phyloP scores from a whole-genome alignment of 2,888 invertebrate species.

The Incurvaria masculella region DNA sequence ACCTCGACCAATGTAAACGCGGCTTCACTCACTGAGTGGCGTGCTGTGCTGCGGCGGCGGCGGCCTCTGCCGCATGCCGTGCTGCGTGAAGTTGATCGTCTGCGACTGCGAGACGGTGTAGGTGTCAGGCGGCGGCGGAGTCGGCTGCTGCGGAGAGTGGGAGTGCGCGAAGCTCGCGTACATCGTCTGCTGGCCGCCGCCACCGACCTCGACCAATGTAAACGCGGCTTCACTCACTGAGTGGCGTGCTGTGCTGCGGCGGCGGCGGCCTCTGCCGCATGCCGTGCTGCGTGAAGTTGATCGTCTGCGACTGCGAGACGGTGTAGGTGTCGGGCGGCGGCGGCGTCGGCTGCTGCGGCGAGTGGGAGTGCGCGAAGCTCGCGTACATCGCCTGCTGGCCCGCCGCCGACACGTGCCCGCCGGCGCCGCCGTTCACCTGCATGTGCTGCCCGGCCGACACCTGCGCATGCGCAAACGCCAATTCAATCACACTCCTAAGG shows the following conservation, averaged over 20 bases:
- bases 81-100: slow-evolving; percentile 82
- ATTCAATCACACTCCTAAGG: too few relatives aligned
- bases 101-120: slow-evolving; percentile 82
- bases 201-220: too few relatives aligned
- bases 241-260: slow-evolving; percentile 18
- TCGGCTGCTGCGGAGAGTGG: too few relatives aligned
- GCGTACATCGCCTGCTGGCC: slow-evolving; percentile 81
- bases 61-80: slow-evolving; percentile 56
- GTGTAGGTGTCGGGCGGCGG: slow-evolving; percentile 58
- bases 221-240: slow-evolving; percentile 8
- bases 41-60: slow-evolving; percentile 20
- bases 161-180: slow-evolving; percentile 58
- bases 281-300: slow-evolving; percentile 81
- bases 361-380: slow-evolving; percentile 41
- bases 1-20: too few relatives aligned
- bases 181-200: slow-evolving; percentile 85
- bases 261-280: slow-evolving; percentile 53
- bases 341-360: slow-evolving; percentile 24
- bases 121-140: slow-evolving; percentile 51
- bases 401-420: slow-evolving; percentile 73
- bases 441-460: slow-evolving; percentile 86
- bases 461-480: slow-evolving; percentile 40
- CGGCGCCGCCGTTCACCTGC: slow-evolving; percentile 69
- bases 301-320: slow-evolving; percentile 80
- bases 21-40: slow-evolving; percentile 14